Conservation (phyloP, 2,113 vertebrate genomes). For the Geococcyx californianus region DNA sequence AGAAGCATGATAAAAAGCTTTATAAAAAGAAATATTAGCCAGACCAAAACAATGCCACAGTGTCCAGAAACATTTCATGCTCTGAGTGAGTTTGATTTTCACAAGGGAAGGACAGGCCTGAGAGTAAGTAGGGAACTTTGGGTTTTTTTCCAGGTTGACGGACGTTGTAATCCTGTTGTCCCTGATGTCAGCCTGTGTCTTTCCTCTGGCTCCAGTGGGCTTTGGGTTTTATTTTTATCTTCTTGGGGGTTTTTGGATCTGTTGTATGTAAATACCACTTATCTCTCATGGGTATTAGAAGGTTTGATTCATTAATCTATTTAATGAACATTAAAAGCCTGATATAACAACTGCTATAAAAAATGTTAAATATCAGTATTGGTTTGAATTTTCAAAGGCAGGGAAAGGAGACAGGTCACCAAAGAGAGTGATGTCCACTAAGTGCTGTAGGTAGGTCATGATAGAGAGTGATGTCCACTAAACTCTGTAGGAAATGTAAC, state of each 20-base stretch:
- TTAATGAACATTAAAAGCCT: background rate
- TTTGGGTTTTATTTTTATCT: background rate
- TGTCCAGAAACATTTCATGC: background rate
- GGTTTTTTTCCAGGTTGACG: background rate
- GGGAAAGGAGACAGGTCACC: background rate
- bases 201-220: background rate
- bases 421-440: background rate
- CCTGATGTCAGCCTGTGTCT: background rate
- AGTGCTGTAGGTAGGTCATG: background rate
- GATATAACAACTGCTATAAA: background rate
- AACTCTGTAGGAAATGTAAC: background rate
- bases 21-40: background rate
- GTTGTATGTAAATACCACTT: background rate
- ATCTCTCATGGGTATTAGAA: background rate
- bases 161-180: background rate
- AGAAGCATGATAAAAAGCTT: background rate
- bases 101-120: background rate
- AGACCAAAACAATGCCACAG: background rate
- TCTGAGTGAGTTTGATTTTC: background rate
- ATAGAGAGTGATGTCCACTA: background rate
- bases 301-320: background rate
- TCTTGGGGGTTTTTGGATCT: background rate
- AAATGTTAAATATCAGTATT: background rate
- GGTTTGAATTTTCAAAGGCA: slow-evolving; percentile 1
- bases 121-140: background rate